Base-by-base conservation (phyloP, 2,888 invertebrate species). In the Sepioteuthis lessoniana region DNA sequence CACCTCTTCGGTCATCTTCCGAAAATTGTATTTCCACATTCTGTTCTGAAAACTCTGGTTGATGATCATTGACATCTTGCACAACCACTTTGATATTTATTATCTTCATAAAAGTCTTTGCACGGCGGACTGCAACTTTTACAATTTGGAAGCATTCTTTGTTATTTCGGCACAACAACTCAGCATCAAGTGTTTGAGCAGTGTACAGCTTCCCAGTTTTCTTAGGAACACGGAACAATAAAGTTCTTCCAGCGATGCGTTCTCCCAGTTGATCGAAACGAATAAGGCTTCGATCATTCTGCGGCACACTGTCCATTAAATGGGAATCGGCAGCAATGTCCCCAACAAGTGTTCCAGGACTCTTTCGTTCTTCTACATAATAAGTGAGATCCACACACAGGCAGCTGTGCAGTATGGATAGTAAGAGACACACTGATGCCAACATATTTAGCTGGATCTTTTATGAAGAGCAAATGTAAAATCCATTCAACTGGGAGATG, bases 61-160 rank as follows among this genome's bases (percentile, higher is more conserved):
- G 76, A 8, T 76, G 76, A 76, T 76, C 76, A 76, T 76, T 76
- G n/a, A 76, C 76, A 16, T 76, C 76, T 76, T n/a, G 76, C 76
- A 76, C 76, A 76, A 76, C 76, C 76, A 76, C 76, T 76, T 76
- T 76, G 76, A 76, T 76, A 76, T 76, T 76, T 76, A 76, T 76
- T 0, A 76, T 76, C 76, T 76, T 76, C 76, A 76, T 76, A 16
- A 76, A 76, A 13, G 76, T 76, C n/a, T 76, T 76, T 76, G 76
- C n/a, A 76, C 35, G 76, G 16, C 76, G 76, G 76, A 76, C 76
- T 16, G 76, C 76, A n/a, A 76, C 76, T 35, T 76, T 76, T n/a
- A 76, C 76, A 0, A 35, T 76, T n/a, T 76, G 76, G 76, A 76
- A 76, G 76, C 76, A 76, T 76, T 76, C 76, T 19, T 76, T 76